Evolutionary conservation across 1,140 invertebrate species (phyloP).

Genomic region (Babylonia areolata): DNA sequence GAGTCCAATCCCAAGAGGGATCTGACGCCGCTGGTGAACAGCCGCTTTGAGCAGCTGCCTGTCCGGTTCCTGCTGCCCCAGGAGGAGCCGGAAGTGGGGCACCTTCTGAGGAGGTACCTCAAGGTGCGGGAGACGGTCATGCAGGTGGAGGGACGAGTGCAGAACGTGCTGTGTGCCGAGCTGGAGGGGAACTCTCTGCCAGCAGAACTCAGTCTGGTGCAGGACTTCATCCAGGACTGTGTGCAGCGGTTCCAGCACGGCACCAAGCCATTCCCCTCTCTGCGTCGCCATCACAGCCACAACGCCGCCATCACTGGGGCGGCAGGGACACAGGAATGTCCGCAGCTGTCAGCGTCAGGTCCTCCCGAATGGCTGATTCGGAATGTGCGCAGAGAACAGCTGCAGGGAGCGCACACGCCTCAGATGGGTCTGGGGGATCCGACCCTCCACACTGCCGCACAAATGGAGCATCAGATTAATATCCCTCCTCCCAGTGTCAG

Average conservation of each 20-base stretch:
- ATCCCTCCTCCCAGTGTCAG: neutral
- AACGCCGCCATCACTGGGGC: too few species aligned
- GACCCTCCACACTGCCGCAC: neutral
- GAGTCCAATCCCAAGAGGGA: slow-evolving; percentile 17
- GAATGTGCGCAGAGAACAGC: neutral
- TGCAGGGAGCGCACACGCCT: neutral
- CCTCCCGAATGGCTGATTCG: neutral
- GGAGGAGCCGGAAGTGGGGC: slow-evolving; percentile 60
- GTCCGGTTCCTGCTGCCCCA: slow-evolving; percentile 59
- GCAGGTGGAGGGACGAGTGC: slow-evolving; percentile 40
- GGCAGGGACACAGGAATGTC: neutral
- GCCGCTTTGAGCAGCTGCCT: slow-evolving; percentile 53
- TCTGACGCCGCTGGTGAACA: slow-evolving; percentile 61
- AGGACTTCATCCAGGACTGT: slow-evolving; percentile 51
- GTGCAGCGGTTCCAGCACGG: slow-evolving; percentile 36
- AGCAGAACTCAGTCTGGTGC: slow-evolving; percentile 55
- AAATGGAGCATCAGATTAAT: neutral
- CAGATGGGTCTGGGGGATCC: slow-evolving; percentile 12
- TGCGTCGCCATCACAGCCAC: too few species aligned
- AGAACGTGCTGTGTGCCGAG: slow-evolving; percentile 52
- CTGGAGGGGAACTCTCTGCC: slow-evolving; percentile 50
- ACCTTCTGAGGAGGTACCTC: slow-evolving; percentile 63
- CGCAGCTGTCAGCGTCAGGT: neutral
- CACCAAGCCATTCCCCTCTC: too few species aligned
- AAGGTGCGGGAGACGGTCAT: slow-evolving; percentile 58